These are phyloP conservation scores for Lathronympha strigana DNA, from an alignment of 2,888 invertebrate species.

Conservation along the genomic window DNA sequence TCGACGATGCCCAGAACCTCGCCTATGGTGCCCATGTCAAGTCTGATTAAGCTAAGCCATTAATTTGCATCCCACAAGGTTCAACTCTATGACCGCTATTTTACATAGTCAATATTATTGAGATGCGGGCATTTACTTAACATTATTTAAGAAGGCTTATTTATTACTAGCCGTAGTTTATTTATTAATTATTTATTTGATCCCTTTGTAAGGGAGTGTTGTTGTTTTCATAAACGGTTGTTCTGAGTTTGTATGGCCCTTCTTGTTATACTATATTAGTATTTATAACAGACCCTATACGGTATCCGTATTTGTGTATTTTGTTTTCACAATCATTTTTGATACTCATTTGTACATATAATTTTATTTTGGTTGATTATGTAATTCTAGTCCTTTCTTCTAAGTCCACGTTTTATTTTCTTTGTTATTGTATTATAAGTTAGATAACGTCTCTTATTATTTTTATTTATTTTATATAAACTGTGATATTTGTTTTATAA, in stretches of 20 bases:
- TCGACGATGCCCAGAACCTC: conserved; percentile 82
- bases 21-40: conserved; percentile 85
- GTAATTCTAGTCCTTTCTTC: conserved; percentile 68
- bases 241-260: conserved; percentile 78
- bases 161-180: conserved; percentile 71
- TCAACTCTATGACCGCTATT: conserved; percentile 52
- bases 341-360: conserved; percentile 44
- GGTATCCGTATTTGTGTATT: conserved; percentile 82
- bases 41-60: conserved; percentile 59
- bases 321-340: conserved; percentile 62
- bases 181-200: conserved; percentile 75
- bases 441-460: conserved; percentile 41
- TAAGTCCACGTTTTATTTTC: conserved; percentile 57
- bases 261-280: conserved; percentile 76
- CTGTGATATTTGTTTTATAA: conserved; percentile 42
- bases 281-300: conserved; percentile 70
- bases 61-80: conserved; percentile 50
- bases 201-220: conserved; percentile 69
- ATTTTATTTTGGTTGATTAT: conserved; percentile 51
- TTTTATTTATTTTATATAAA: conserved; percentile 46
- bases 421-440: conserved; percentile 43
- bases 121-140: conserved; percentile 35
- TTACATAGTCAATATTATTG: conserved; percentile 45
- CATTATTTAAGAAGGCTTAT: conserved; percentile 56
- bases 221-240: conserved; percentile 72